phyloP scores from a whole-genome alignment of 2,113 vertebrate species.

The Leptodactylus fuscus region DNA sequence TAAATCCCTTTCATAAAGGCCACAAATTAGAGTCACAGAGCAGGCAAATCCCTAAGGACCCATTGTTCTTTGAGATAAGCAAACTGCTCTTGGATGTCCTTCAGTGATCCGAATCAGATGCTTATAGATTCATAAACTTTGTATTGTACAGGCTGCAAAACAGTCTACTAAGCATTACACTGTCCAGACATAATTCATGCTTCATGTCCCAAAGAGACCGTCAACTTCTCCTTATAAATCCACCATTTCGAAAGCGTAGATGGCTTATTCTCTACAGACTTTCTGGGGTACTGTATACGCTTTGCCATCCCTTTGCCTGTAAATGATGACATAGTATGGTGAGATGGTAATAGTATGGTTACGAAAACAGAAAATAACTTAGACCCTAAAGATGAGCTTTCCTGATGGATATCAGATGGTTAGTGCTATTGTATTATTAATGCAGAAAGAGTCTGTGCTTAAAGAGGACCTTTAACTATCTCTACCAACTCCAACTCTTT shows the following conservation, averaged over 20 bases:
- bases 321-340: too few relatives aligned
- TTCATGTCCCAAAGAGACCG: constrained; percentile 43
- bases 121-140: constrained; percentile 57
- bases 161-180: constrained; percentile 56
- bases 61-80: constrained; percentile 52
- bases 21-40: constrained; percentile 46
- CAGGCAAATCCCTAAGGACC: constrained; percentile 39
- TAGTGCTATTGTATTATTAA: too few relatives aligned
- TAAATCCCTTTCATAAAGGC: constrained; percentile 35
- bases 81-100: constrained; percentile 58
- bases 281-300: not conserved
- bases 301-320: too few relatives aligned
- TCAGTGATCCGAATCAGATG: constrained; percentile 48
- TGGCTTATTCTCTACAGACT: constrained; percentile 1
- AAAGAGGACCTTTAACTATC: too few relatives aligned
- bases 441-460: too few relatives aligned
- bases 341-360: too few relatives aligned
- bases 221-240: constrained; percentile 19
- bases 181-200: constrained; percentile 43
- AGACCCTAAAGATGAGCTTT: not conserved
- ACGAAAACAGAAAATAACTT: not conserved
- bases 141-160: constrained; percentile 31
- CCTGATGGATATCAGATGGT: too few relatives aligned
- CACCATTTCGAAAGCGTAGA: not conserved
- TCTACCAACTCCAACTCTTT: too few relatives aligned